Conservation (phyloP, 2,113 vertebrate species). For the Oreochromis tanganicae region DNA sequence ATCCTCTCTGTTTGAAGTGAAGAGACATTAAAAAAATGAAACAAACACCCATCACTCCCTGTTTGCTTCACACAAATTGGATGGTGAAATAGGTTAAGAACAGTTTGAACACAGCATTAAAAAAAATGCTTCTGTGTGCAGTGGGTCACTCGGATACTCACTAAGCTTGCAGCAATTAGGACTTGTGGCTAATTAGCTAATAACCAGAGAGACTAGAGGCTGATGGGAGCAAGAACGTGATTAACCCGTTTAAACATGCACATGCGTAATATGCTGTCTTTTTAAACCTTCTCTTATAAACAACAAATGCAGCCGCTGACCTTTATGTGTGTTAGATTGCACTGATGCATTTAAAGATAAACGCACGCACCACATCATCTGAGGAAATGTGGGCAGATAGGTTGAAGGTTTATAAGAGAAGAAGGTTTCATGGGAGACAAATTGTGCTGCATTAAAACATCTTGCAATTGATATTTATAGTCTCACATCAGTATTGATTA, state of each 20-base stretch:
- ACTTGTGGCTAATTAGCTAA: slow-evolving; percentile 48
- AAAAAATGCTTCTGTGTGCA: not conserved
- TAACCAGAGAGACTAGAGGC: slow-evolving; percentile 35
- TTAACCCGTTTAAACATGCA: slow-evolving; percentile 37
- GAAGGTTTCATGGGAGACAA: not conserved
- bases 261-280: slow-evolving; percentile 24
- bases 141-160: slow-evolving; percentile 27
- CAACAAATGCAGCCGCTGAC: not conserved
- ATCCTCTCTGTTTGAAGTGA: not conserved
- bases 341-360: not conserved
- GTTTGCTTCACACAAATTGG: not conserved
- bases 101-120: slow-evolving; percentile 13
- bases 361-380: not conserved
- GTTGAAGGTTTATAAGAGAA: not conserved
- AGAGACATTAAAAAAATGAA: not conserved
- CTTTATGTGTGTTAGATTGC: not conserved
- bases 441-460: not conserved
- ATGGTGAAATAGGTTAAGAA: slow-evolving; percentile 14
- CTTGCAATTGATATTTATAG: not conserved
- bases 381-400: not conserved
- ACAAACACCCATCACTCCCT: not conserved
- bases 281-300: not conserved
- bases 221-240: slow-evolving; percentile 29
- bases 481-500: not conserved
- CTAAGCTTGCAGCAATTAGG: slow-evolving; percentile 29